A percentile compares a stretch with the other conserved stretches of the same genome.
phyloP scores from a whole-genome alignment of 2,888 invertebrate genomes.

The Apotomis turbidana region DNA sequence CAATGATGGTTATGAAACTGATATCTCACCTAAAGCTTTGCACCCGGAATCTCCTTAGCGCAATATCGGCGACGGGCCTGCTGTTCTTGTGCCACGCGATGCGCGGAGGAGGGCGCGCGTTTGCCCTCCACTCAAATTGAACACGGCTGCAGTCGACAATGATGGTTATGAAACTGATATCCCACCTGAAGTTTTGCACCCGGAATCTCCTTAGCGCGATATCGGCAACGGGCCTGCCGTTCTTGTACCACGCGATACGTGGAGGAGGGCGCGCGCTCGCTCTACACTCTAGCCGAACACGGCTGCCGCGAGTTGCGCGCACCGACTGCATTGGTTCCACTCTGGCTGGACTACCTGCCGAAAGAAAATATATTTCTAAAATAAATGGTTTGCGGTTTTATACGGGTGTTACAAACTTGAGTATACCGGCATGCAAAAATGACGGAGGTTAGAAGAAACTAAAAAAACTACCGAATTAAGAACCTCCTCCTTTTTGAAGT shows the following conservation, averaged over 20 bases:
- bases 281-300: slow-evolving; percentile 88
- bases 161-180: not conserved
- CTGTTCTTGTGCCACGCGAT: slow-evolving; percentile 93
- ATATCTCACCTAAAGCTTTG: slow-evolving; percentile 6
- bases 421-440: too few relatives aligned
- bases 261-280: slow-evolving; percentile 91
- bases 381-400: not conserved
- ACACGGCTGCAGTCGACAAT: slow-evolving; percentile 70
- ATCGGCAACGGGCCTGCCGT: slow-evolving; percentile 86
- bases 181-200: slow-evolving; percentile 86
- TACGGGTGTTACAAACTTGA: too few relatives aligned
- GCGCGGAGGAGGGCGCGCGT: slow-evolving; percentile 90
- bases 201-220: slow-evolving; percentile 83
- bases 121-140: slow-evolving; percentile 89
- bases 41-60: too few relatives aligned
- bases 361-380: slow-evolving; percentile 35
- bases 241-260: slow-evolving; percentile 92
- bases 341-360: slow-evolving; percentile 74
- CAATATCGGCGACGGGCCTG: slow-evolving; percentile 61
- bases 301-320: slow-evolving; percentile 75
- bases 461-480: too few relatives aligned
- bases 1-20: too few relatives aligned
- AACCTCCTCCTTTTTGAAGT: too few relatives aligned
- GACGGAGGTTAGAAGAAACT: too few relatives aligned
- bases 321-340: slow-evolving; percentile 75